Evolutionary conservation across 2,113 vertebrate genomes (phyloP), one percentile per base, ranked within the genome.

Genomic region (Spea bombifrons): DNA sequence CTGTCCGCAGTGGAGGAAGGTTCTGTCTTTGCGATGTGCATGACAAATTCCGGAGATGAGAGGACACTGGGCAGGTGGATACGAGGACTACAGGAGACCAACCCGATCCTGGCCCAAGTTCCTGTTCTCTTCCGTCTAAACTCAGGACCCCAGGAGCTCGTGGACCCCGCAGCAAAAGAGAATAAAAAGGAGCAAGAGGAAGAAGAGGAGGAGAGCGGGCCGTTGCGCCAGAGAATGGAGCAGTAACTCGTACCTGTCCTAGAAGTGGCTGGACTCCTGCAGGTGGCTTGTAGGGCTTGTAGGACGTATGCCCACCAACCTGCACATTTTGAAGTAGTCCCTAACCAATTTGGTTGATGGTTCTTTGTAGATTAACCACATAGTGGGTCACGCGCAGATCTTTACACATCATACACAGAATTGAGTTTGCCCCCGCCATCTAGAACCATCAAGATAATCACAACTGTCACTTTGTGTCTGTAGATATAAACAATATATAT

Each of bases 51-150:
- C 0, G 91, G 92, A 5, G 92, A 96, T 80, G 92, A 94, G 83
- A 87, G 79, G 5, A 92, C 92, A 1, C 87, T 98, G 66, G 91
- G 90, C 74, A 91, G 89, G 81, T 98, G 96, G 96, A 93, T 98
- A 81, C 88, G 91, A 0, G 91, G 92, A 46, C 91, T 98, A 55
- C 94, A 97, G 84, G 85, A 92, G 81, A 88, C 84, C 71, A 96
- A 96, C 81, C 94, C 94, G 3, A 67, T 92, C 6, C 85, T 98
- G 80, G 91, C 89, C 8, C 84, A 13, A 6, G 88, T 92, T 4
- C 92, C 94, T 0, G 94, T 95, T 0, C 45, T 98, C 30, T 97
- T 98, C 84, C 94, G 93, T 10, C 85, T 96, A 59, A 79, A 85
- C 0, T 13, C 84, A 0, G 86, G 90, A 3, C 79, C 88, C 0